Percentiles rank a stretch among this genome's conserved stretches.
These are phyloP conservation scores for Brachionus rubens DNA, from an alignment of 1,140 invertebrate genomes.

Conservation along the genomic window DNA sequence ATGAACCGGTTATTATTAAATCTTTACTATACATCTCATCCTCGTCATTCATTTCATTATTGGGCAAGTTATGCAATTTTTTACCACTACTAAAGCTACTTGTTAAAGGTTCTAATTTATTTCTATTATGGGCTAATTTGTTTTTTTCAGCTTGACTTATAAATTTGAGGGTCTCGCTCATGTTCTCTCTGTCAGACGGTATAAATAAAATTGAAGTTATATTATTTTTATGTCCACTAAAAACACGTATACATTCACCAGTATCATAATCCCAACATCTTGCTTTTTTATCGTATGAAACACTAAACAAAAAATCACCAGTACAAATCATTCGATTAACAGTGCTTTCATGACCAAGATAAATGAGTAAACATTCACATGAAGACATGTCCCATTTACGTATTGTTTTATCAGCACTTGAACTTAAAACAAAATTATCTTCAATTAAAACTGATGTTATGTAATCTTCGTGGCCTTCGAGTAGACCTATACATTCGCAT, in stretches of 20 bases:
- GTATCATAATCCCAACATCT: slow-evolving; percentile 64
- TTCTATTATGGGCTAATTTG: background rate
- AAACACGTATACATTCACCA: slow-evolving; percentile 58
- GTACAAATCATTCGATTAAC: slow-evolving; percentile 63
- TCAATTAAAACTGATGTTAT: slow-evolving; percentile 63
- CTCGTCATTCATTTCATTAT: background rate
- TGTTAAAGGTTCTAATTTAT: background rate
- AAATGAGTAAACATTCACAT: slow-evolving; percentile 61
- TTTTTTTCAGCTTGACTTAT: slow-evolving; percentile 6
- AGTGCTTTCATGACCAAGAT: slow-evolving; percentile 61
- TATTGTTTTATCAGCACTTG: slow-evolving; percentile 63
- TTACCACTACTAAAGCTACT: background rate
- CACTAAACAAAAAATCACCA: slow-evolving; percentile 64
- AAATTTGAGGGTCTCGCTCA: slow-evolving; percentile 18
- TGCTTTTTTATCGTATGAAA: slow-evolving; percentile 63
- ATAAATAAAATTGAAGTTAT: slow-evolving; percentile 64
- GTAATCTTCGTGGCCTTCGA: slow-evolving; percentile 62
- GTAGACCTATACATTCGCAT: slow-evolving; percentile 63
- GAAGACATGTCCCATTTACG: slow-evolving; percentile 65
- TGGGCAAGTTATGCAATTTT: slow-evolving; percentile 47
- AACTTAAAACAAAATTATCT: slow-evolving; percentile 63
- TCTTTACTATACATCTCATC: slow-evolving; percentile 52
- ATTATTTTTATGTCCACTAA: slow-evolving; percentile 63
- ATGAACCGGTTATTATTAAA: slow-evolving; percentile 63
- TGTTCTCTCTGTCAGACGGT: slow-evolving; percentile 54